These are phyloP conservation scores for Netelia melanura DNA, from an alignment of 2,888 invertebrate species.

Conservation along the genomic window DNA sequence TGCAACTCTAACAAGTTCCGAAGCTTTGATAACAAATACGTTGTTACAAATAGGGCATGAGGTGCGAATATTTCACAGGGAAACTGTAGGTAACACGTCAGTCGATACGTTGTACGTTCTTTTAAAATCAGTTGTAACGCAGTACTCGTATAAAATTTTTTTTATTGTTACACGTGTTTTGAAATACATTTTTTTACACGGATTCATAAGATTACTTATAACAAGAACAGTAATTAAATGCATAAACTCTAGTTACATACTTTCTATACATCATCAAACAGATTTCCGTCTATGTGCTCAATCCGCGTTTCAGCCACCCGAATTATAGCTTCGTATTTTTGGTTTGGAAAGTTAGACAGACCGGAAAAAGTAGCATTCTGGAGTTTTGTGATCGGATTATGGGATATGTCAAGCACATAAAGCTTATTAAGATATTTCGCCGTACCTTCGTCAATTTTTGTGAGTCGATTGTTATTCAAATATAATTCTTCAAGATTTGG, in stretches of 20 bases:
- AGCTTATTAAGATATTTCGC: constrained; percentile 51
- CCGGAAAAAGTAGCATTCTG: constrained; percentile 78
- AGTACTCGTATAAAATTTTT: too few species aligned
- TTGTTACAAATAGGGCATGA: constrained; percentile 45
- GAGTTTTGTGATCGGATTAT: constrained; percentile 82
- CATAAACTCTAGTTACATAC: too few species aligned
- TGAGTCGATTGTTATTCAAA: constrained; percentile 35
- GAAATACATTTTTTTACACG: too few species aligned
- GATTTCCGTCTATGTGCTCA: constrained; percentile 62
- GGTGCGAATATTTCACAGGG: background rate
- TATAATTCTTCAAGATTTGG: constrained; percentile 22
- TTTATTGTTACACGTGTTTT: too few species aligned
- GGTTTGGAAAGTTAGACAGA: constrained; percentile 49
- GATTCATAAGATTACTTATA: too few species aligned
- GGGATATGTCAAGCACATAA: constrained; percentile 68
- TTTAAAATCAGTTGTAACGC: too few species aligned
- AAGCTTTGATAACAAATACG: constrained; percentile 58
- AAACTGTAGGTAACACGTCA: background rate
- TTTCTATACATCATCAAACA: constrained; percentile 57
- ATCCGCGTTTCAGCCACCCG: constrained; percentile 40
- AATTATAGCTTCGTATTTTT: constrained; percentile 21
- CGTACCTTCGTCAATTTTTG: constrained; percentile 42
- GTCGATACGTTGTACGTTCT: background rate
- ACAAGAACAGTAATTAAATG: too few species aligned
- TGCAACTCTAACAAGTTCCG: constrained; percentile 66